phyloP scores from a whole-genome alignment of 2,113 vertebrate genomes.

The Puffinus mauretanicus region DNA sequence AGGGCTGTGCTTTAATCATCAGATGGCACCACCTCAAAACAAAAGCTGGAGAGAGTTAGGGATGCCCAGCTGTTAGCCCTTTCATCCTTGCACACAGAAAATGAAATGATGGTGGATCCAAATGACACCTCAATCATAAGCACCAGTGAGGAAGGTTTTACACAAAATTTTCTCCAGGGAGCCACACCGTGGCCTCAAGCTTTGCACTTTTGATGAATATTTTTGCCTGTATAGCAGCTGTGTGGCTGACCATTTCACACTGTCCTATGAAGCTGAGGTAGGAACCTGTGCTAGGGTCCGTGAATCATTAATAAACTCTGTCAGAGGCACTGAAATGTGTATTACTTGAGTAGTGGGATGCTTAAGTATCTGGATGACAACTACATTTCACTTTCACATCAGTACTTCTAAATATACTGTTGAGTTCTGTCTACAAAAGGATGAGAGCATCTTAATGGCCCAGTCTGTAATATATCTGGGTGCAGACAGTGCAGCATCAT shows the following conservation, averaged over 20 bases:
- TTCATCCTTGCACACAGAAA: background rate
- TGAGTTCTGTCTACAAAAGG: background rate
- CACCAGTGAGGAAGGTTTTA: background rate
- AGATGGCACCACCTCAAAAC: background rate
- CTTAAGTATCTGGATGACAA: background rate
- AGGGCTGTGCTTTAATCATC: background rate
- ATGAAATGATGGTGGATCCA: background rate
- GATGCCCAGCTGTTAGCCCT: background rate
- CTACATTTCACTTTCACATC: background rate
- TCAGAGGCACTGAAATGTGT: background rate
- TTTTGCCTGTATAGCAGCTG: background rate
- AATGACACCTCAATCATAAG: background rate
- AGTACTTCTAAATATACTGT: background rate
- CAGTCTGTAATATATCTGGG: background rate
- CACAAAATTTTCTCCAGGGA: background rate
- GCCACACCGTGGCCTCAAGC: no score
- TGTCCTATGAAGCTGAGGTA: background rate
- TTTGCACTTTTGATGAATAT: background rate
- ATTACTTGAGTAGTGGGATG: background rate
- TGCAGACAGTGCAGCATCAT: background rate
- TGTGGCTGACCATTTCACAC: background rate
- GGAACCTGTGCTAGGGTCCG: background rate
- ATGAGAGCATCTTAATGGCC: background rate
- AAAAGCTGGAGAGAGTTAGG: background rate
- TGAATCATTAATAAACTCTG: background rate